A percentile compares a stretch with the other conserved stretches of the same genome.
Conservation (phyloP, 2,888 invertebrate genomes). For the Ochropleura leucogaster region DNA sequence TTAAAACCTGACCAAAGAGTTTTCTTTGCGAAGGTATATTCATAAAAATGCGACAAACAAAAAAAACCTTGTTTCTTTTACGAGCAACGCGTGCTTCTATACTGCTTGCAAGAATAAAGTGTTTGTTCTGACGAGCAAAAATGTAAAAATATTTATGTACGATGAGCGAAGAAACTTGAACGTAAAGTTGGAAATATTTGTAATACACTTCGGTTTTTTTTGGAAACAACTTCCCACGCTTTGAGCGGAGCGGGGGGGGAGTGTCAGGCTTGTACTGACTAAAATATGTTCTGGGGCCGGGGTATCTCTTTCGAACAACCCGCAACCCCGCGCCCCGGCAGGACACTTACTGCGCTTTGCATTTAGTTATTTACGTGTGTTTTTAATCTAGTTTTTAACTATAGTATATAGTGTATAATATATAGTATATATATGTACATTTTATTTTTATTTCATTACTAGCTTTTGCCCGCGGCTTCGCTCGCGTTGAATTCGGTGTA, state of each 20-base stretch:
- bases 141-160: neutral
- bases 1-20: constrained; percentile 5
- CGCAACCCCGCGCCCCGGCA: too few species aligned
- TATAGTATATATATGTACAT: too few species aligned
- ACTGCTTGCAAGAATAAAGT: constrained; percentile 21
- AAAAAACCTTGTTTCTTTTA: constrained; percentile 33
- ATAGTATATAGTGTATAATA: too few species aligned
- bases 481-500: too few species aligned
- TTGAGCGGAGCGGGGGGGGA: too few species aligned
- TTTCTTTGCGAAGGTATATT: constrained; percentile 39
- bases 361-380: neutral
- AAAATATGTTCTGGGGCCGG: too few species aligned
- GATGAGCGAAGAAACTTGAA: constrained; percentile 7
- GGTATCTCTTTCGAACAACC: too few species aligned
- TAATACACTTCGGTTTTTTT: neutral
- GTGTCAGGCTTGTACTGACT: too few species aligned
- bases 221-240: too few species aligned
- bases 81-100: constrained; percentile 42
- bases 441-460: too few species aligned
- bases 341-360: too few species aligned
- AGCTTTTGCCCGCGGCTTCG: too few species aligned
- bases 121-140: neutral
- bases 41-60: constrained; percentile 42
- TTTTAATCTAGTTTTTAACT: neutral
- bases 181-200: constrained; percentile 1